These are phyloP conservation scores for Podilymbus podiceps DNA, from an alignment of 2,113 vertebrate genomes.

Conservation along the genomic window DNA sequence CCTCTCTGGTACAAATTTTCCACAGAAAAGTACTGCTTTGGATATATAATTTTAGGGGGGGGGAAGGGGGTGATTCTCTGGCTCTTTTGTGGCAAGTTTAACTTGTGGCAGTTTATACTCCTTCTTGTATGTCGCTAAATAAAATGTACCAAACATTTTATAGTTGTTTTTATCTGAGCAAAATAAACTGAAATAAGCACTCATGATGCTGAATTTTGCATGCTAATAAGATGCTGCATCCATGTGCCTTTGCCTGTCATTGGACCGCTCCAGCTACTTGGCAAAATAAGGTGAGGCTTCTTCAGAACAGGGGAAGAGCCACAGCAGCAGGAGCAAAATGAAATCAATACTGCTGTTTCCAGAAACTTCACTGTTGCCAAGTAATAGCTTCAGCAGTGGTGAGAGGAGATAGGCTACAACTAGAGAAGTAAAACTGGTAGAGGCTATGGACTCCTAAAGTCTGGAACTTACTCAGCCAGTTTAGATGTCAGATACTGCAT, in stretches of 20 bases:
- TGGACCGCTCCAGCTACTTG: fast-evolving
- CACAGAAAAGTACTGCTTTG: background rate
- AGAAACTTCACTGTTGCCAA: fast-evolving
- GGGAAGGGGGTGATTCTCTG: background rate
- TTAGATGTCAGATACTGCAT: fast-evolving
- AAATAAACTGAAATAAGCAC: constrained; percentile 36
- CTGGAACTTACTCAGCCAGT: background rate
- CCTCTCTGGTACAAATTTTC: background rate
- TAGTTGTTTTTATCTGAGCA: constrained; percentile 63
- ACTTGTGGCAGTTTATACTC: constrained; percentile 37
- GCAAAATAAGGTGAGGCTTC: background rate
- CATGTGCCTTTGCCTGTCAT: background rate
- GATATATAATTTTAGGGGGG: background rate
- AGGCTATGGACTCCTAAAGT: background rate
- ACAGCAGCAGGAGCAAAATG: background rate
- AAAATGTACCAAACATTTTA: constrained; percentile 57
- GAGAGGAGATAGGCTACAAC: fast-evolving
- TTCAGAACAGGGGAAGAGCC: background rate
- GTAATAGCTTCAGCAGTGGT: fast-evolving
- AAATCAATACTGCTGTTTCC: fast-evolving
- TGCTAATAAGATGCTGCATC: background rate
- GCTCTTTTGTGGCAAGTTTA: background rate
- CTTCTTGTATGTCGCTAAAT: constrained; percentile 53
- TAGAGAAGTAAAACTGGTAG: background rate
- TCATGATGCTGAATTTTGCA: background rate